A percentile compares a stretch with the other conserved stretches of the same genome.
Conservation (phyloP, 2,113 vertebrate genomes). For the Trinectes maculatus region DNA sequence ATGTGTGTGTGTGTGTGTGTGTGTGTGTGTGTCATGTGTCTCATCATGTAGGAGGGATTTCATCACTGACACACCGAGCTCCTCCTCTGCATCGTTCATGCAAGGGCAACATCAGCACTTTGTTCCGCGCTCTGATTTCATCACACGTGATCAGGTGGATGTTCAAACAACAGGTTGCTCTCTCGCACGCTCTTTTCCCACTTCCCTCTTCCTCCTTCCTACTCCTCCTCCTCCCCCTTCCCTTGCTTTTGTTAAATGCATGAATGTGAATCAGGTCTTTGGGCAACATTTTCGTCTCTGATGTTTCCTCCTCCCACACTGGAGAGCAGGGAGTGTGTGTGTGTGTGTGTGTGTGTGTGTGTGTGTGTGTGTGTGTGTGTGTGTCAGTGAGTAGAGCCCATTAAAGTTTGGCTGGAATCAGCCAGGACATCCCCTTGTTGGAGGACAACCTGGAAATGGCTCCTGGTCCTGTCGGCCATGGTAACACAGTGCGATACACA, state of each 20-base stretch:
- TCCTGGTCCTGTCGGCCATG: slow-evolving; percentile 63
- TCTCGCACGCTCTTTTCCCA: slow-evolving; percentile 9
- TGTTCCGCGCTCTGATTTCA: slow-evolving; percentile 53
- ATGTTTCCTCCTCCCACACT: slow-evolving; percentile 16
- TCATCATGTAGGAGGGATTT: slow-evolving; percentile 56
- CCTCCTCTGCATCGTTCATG: slow-evolving; percentile 22
- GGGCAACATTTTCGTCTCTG: slow-evolving; percentile 35
- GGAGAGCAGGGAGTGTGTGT: background rate
- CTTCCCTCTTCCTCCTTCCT: background rate
- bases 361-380: no score
- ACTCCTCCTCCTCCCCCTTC: background rate
- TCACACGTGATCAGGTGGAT: slow-evolving; percentile 41
- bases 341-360: background rate
- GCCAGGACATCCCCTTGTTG: slow-evolving; percentile 37
- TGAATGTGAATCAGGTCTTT: slow-evolving; percentile 53
- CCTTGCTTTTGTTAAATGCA: slow-evolving; percentile 38
- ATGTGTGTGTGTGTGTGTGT: no score
- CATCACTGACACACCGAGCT: slow-evolving; percentile 44
- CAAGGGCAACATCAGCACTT: slow-evolving; percentile 49
- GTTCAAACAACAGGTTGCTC: slow-evolving; percentile 58
- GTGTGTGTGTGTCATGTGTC: no score
- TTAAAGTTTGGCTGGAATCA: slow-evolving; percentile 59
- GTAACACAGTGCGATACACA: slow-evolving; percentile 71
- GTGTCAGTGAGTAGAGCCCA: slow-evolving; percentile 15
- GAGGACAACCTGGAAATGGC: slow-evolving; percentile 58